A percentile compares a stretch with the other conserved stretches of the same genome.
These are phyloP conservation scores for Chunga burmeisteri DNA, from an alignment of 2,113 vertebrate species.

Conservation along the genomic window DNA sequence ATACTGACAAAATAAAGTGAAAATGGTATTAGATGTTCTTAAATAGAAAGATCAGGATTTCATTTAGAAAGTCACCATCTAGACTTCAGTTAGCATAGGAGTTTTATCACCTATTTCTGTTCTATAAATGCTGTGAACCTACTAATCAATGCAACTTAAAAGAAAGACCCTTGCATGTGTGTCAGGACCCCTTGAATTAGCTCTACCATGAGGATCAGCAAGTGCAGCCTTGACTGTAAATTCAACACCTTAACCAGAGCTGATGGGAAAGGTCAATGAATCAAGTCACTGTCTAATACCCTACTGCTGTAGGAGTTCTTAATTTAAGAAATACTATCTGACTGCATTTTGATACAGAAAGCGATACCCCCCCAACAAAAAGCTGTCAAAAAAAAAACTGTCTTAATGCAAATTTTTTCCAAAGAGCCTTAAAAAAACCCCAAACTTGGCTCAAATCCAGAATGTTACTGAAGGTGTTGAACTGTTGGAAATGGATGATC, in stretches of 20 bases:
- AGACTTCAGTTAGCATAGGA: background rate
- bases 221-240: background rate
- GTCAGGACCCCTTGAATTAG: background rate
- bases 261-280: background rate
- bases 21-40: background rate
- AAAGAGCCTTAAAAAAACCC: background rate
- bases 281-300: background rate
- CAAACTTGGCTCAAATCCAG: background rate
- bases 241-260: background rate
- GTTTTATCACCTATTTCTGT: background rate
- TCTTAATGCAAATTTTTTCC: background rate
- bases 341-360: background rate
- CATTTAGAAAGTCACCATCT: background rate
- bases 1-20: background rate
- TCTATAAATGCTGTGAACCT: background rate
- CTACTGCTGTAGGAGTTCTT: background rate
- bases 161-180: background rate
- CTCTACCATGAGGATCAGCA: background rate
- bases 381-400: background rate
- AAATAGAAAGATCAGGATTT: background rate
- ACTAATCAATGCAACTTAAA: background rate
- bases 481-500: background rate
- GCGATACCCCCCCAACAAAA: background rate
- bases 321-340: background rate
- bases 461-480: background rate